Base-by-base conservation (phyloP, 2,113 vertebrate genomes). In the Dicrurus megarhynchus region DNA sequence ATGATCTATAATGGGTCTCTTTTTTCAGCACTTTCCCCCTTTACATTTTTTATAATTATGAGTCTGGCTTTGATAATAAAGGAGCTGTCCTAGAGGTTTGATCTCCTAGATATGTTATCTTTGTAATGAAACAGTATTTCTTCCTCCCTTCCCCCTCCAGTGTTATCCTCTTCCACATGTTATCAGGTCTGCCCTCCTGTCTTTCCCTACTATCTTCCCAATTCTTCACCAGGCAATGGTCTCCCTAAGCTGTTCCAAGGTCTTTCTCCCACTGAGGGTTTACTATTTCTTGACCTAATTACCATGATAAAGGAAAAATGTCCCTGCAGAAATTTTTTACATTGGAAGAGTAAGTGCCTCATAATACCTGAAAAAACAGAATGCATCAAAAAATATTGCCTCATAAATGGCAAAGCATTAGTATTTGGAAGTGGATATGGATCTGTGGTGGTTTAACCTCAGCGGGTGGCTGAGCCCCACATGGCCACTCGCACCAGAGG, bases 401-500 rank as follows among this genome's bases (percentile, higher is more conserved):
- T 50, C 26, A 41, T n/a, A 49, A 65, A 67, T 42, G 41, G 35
- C 30, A 75, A 75, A 87, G 27, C 4, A 39, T 49, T 20, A 56
- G 21, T 44, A 57, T 46, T 50, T 64, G 32, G 16, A 89, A 76
- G 37, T 7, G 3, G 41, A 49, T 37, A 46, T 46, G 56, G 9
- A 4, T 80, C 39, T 63, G 19, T 26, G 3, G 0, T 13, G 15
- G 19, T 37, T 59, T 53, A 53, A 64, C 8, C 22, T 32, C 44
- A 57, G 33, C 16, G 11, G 9, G 30, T 4, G 28, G 27, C 35
- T 50, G 20, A 55, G 46, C 39, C 22, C 16, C 11, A 30, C 9
- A 7, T 1, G 9, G 15, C 21, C 3, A 5, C 15, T 69, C 4
- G 6, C 17, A 35, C 8, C 1, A 1, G 17, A 21, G 7, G 3